Evolutionary conservation across 2,113 vertebrate genomes (phyloP).

Genomic region (Urocitellus parryii): DNA sequence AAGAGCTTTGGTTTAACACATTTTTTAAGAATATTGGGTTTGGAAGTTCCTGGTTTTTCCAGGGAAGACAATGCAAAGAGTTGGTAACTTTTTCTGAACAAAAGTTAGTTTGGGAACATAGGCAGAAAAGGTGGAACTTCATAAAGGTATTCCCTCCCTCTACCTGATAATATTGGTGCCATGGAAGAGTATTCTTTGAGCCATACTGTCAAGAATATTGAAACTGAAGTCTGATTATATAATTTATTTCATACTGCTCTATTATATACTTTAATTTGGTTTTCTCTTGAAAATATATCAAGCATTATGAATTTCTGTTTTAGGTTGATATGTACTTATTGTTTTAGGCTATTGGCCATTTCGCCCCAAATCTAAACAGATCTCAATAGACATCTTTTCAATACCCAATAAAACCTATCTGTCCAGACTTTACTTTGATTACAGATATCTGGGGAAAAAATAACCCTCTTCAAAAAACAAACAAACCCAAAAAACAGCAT

Average conservation of each 20-base stretch:
- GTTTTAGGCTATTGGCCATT: background rate
- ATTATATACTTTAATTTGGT: slow-evolving; percentile 20
- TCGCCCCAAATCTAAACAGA: background rate
- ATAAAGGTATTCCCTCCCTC: background rate
- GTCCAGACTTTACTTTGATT: background rate
- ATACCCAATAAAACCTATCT: background rate
- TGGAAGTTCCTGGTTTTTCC: background rate
- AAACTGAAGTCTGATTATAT: background rate
- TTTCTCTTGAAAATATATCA: slow-evolving; percentile 2
- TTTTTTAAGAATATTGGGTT: background rate
- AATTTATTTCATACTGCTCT: background rate
- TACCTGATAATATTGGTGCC: background rate
- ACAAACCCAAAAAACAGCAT: background rate
- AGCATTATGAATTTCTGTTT: background rate
- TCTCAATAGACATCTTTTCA: background rate
- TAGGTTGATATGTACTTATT: background rate
- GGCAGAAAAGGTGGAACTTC: background rate
- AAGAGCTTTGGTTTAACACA: background rate
- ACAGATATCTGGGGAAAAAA: background rate
- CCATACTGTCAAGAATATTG: background rate
- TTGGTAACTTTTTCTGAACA: background rate
- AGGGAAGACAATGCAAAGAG: background rate
- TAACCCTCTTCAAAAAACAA: too few species aligned
- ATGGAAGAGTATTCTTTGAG: background rate
- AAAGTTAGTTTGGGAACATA: background rate